Evolutionary conservation across 2,113 vertebrate species (phyloP).

Genomic region (Vicugna pacos): DNA sequence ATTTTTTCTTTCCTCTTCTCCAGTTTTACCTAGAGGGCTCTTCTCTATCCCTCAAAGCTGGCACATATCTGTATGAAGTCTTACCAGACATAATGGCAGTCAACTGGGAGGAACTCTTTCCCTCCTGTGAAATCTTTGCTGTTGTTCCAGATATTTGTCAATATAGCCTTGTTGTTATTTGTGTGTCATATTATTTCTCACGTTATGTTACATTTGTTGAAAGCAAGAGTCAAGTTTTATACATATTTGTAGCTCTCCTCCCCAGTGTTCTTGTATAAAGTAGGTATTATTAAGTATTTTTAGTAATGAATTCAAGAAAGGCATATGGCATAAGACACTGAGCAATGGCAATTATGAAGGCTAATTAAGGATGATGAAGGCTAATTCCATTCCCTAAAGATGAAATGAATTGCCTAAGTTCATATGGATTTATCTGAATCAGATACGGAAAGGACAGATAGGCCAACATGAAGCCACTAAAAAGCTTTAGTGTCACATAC

Average conservation of each 20-base stretch:
- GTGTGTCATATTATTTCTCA: neutral
- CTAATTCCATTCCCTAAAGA: neutral
- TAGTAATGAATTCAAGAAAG: slow-evolving; percentile 14
- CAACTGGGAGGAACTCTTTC: neutral
- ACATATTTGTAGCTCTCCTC: neutral
- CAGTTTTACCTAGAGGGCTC: neutral
- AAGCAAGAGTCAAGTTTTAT: neutral
- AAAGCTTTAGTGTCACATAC: neutral
- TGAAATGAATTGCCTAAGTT: neutral
- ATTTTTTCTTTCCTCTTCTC: neutral
- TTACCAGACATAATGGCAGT: neutral
- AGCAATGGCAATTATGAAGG: neutral
- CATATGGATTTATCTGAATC: neutral
- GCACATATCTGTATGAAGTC: neutral
- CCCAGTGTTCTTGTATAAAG: neutral
- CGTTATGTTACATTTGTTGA: neutral
- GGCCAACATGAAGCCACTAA: neutral
- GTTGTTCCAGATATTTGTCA: neutral
- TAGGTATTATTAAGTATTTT: neutral
- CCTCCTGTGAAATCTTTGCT: neutral
- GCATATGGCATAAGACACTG: neutral
- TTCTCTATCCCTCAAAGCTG: no score
- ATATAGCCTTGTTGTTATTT: neutral
- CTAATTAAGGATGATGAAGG: neutral
- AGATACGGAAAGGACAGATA: neutral